Conservation (phyloP, 2,113 vertebrate genomes). For the Bostrychus sinensis region DNA sequence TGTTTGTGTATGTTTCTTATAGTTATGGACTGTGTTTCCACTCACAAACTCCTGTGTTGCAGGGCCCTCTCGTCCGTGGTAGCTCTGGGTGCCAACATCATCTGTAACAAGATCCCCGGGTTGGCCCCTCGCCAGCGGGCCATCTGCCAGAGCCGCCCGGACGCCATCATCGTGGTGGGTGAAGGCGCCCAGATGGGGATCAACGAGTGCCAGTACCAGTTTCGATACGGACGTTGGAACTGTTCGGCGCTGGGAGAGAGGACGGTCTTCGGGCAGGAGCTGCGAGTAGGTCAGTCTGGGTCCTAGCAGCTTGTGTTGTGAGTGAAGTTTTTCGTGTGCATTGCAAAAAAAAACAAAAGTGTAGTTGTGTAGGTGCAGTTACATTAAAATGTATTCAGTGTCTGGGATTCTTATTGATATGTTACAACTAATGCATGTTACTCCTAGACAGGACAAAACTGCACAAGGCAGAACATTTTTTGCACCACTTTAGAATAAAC, state of each 20-base stretch:
- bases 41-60: slow-evolving; percentile 27
- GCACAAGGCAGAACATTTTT: no score
- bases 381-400: no score
- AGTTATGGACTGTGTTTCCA: not conserved
- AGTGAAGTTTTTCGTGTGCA: slow-evolving; percentile 5
- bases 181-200: slow-evolving; percentile 99
- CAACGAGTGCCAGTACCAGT: slow-evolving; percentile 99
- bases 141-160: slow-evolving; percentile 98
- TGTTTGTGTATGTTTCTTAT: not conserved
- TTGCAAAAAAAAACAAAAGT: not conserved
- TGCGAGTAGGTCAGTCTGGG: slow-evolving; percentile 97
- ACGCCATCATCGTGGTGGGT: slow-evolving; percentile 98
- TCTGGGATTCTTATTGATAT: not conserved
- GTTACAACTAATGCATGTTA: not conserved
- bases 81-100: slow-evolving; percentile 89
- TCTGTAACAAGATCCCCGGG: slow-evolving; percentile 99
- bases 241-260: slow-evolving; percentile 97
- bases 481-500: no score
- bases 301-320: slow-evolving; percentile 27
- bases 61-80: slow-evolving; percentile 84
- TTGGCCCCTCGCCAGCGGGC: slow-evolving; percentile 96
- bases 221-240: slow-evolving; percentile 97
- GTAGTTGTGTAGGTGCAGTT: not conserved
- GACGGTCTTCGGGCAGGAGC: slow-evolving; percentile 98
- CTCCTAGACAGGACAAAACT: not conserved